phyloP scores from a whole-genome alignment of 2,113 vertebrate species.

The Ophiodon elongatus region DNA sequence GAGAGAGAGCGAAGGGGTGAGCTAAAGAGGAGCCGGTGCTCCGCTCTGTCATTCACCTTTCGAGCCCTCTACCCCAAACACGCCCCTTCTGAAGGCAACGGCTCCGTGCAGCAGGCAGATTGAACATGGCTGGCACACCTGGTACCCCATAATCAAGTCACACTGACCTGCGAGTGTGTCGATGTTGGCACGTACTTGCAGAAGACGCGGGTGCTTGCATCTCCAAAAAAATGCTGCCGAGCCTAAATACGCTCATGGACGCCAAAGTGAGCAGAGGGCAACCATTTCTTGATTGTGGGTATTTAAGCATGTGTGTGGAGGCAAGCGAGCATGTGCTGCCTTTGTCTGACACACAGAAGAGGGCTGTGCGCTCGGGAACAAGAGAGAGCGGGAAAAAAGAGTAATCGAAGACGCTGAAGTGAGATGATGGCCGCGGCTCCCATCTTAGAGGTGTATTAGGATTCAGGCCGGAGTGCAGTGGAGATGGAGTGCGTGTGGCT shows the following conservation, averaged over 20 bases:
- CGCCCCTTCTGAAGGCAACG: conserved; percentile 33
- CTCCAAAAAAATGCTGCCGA: background rate
- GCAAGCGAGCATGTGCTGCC: background rate
- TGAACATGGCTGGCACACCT: conserved; percentile 45
- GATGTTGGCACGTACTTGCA: background rate
- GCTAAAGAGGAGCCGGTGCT: background rate
- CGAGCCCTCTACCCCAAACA: conserved; percentile 4
- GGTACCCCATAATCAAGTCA: conserved; percentile 31
- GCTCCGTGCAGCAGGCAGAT: too few relatives aligned
- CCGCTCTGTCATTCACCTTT: conserved; percentile 27
- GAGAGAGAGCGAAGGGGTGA: background rate
- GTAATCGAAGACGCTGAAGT: conserved; percentile 7
- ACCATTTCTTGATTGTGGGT: conserved; percentile 18
- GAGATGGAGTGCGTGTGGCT: conserved; percentile 43
- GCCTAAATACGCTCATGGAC: background rate
- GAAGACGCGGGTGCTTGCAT: background rate
- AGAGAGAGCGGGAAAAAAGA: too few relatives aligned
- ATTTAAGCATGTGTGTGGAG: conserved; percentile 9
- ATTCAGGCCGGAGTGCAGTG: conserved; percentile 42
- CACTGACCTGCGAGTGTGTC: conserved; percentile 2
- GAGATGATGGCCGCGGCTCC: conserved; percentile 35
- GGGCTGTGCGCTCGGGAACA: background rate
- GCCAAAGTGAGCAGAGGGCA: background rate
- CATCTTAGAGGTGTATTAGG: conserved; percentile 42
- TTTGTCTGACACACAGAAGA: background rate